phyloP scores from a whole-genome alignment of 2,888 invertebrate species.

The Chrysolina haemoptera region DNA sequence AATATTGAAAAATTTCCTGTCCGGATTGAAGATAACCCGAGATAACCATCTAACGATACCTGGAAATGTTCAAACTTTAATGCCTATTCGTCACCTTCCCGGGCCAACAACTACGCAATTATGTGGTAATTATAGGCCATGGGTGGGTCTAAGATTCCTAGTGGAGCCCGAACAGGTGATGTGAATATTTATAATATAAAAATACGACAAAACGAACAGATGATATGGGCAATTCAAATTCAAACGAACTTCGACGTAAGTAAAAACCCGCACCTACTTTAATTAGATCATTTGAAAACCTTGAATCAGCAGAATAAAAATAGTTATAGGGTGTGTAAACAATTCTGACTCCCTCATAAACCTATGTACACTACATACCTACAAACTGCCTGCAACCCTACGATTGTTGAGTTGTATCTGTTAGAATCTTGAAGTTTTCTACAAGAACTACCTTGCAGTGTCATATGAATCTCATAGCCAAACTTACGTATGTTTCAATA shows the following conservation, averaged over 20 bases:
- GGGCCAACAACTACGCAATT: slow-evolving; percentile 1
- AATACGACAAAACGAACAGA: slow-evolving; percentile 6
- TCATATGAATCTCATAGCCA: too few relatives aligned
- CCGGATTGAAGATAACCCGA: slow-evolving; percentile 4
- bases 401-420: too few relatives aligned
- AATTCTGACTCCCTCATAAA: too few relatives aligned
- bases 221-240: slow-evolving; percentile 14
- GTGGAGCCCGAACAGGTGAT: slow-evolving; percentile 1
- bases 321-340: too few relatives aligned
- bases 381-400: too few relatives aligned
- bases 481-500: too few relatives aligned
- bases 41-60: slow-evolving; percentile 20
- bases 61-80: slow-evolving; percentile 4
- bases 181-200: slow-evolving; percentile 11
- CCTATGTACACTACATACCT: too few relatives aligned
- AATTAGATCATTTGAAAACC: not conserved
- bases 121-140: slow-evolving; percentile 14
- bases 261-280: not conserved
- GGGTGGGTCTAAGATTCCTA: not conserved
- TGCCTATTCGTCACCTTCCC: slow-evolving; percentile 10
- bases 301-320: not conserved
- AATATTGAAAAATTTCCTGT: not conserved
- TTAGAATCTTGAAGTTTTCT: too few relatives aligned
- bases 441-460: too few relatives aligned
- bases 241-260: not conserved